Base-by-base conservation (phyloP, 2,888 invertebrate species). In the Hetaerina titia region DNA sequence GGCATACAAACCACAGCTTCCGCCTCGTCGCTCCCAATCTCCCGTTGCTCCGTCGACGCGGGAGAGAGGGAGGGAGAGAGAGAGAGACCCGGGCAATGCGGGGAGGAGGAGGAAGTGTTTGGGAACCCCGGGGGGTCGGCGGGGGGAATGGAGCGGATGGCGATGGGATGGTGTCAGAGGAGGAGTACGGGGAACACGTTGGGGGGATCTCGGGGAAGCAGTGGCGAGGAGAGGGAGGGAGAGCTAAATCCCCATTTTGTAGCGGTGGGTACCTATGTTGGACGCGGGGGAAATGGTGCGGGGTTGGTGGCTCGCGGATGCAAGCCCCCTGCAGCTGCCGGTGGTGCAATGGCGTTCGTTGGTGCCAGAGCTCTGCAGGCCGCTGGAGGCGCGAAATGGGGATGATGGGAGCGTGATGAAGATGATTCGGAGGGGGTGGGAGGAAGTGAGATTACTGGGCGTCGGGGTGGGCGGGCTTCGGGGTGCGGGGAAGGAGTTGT, bases 1-100 rank as follows among this genome's bases (percentile, higher is more conserved):
- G 69, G 92, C 92, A 92, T 92, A 92, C 92, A 92, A 92, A 92
- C 92, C 92, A 74, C 92, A 69, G 92, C 92, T 92, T 92, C 92
- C 92, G 92, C 92, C 64, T 92, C 92, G 92, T 56, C 92, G 92
- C 92, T 69, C 92, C 69, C 92, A 92, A 92, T 92, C 92, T 81
- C 92, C 56, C 56, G 17, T 56, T 31, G 92, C 92, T 64, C 81
- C 81, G 81, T 13, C 81, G 81, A 31, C n/a, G 89, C 58, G 58
- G n/a, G 56, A n/a, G 69, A n/a, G 15, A 1, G 89, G 56, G 89
- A n/a, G 92, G 64, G 92, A 58, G 90, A 60, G n/a, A 45, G 92
- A 58, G 90, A 60, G n/a, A 45, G 92, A 45, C 89, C 89, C 69
- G 92, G 45, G 56, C 69, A 17, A 25, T 69, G 45, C 45, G 45